Base-by-base conservation (phyloP, 2,888 invertebrate genomes). In the Lomographa bimaculata region DNA sequence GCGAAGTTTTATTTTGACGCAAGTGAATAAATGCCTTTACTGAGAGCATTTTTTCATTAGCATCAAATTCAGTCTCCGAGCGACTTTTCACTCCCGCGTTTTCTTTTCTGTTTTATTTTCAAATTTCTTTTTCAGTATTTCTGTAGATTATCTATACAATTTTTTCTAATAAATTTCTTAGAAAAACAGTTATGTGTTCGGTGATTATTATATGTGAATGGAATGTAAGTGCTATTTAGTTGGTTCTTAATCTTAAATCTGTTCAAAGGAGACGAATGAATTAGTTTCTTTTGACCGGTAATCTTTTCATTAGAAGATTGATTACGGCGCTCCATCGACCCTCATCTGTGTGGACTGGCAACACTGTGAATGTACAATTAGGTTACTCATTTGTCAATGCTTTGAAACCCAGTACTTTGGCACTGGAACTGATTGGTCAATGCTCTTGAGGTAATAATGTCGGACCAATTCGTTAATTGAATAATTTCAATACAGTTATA, bases 281-380 rank as follows among this genome's bases (percentile, higher is more conserved):
- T 62, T 60, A 61, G 54, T 61, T n/a, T 60, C 58, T 61, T 61
- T 63, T 54, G 45, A 49, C 54, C 9, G 29, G 23, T 46, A 40
- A 52, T 58, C 60, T 62, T 71, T 71, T 68, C 65, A 64, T 60
- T 59, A 61, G 39, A 47, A 63, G 68, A 70, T 69, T 73, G 66
- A 74, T 72, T 44, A 45, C 35, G 50, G 42, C 36, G 51, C 57
- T 57, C 42, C 50, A 46, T 50, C 54, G 54, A 56, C 61, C 53
- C 57, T 16, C 41, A 60, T 58, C 55, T 59, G 60, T 56, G 58
- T 54, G 53, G n/a, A n/a, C n/a, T n/a, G n/a, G 54, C 56, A 57
- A 62, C 25, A 58, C 47, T 57, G 48, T 57, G 64, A 61, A 65
- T 58, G 60, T 60, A 52, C 59, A 66, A 60, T 67, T 55, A 52